Base-by-base conservation (phyloP, 2,888 invertebrate species). In the Dione vanillae region DNA sequence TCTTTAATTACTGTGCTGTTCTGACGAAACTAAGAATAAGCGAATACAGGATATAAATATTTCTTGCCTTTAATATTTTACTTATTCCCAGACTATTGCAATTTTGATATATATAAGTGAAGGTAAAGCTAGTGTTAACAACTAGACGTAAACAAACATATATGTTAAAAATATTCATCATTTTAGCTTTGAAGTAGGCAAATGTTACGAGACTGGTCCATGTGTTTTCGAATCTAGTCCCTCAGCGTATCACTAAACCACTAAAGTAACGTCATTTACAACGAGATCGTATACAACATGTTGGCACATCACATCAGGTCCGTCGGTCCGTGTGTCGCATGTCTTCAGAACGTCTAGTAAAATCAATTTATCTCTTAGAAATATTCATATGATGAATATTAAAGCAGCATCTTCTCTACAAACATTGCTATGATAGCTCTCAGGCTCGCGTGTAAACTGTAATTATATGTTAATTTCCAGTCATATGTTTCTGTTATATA, bases 311-410 rank as follows among this genome's bases (percentile, higher is more conserved):
- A 12, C 41, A 19, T 19, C 41, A 41, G 41, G 16, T 45, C 27
- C n/a, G 10, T 61, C 35, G 2, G 27, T 27, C 27, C n/a, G n/a
- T 27, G 43, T 12, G 10, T 61, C 11, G 27, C 41, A 45, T 20
- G 43, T 61, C 45, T 61, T n/a, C 9, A 9, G n/a, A 35, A 12
- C 61, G 61, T 35, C 10, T 43, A 20, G 14, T 43, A n/a, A 11
- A 45, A 61, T 61, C 45, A 61, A 61, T 61, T 54, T 51, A 61
- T 37, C 52, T 10, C 27, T 41, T 43, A 47, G 19, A 35, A 2
- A 70, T 62, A 52, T 59, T 40, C 19, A 67, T 54, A 45, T 35
- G 37, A 67, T 67, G 62, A 71, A 71, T 71, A 71, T 67, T 67
- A 49, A 62, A 70, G 37, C 51, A 52, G 27, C 47, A 62, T 47